phyloP scores from a whole-genome alignment of 2,113 vertebrate genomes.

The Ranitomeya variabilis region DNA sequence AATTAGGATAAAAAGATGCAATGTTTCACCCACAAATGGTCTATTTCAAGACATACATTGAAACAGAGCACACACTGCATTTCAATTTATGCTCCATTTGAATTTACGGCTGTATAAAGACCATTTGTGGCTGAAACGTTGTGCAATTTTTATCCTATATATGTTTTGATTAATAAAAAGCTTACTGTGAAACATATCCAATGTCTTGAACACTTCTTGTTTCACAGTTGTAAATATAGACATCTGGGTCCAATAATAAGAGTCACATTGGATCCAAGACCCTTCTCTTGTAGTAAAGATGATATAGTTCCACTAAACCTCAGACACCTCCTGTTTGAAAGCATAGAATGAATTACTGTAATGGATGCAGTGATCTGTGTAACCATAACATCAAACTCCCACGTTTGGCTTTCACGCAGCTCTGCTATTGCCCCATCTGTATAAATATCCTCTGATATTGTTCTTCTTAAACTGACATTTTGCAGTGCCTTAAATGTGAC shows the following conservation, averaged over 20 bases:
- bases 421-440: not conserved
- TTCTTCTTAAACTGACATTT: not conserved
- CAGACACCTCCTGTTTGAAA: constrained; percentile 2
- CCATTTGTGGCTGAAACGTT: too few relatives aligned
- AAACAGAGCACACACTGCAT: too few relatives aligned
- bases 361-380: constrained; percentile 1
- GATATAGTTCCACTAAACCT: not conserved
- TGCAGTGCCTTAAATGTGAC: not conserved
- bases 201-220: too few relatives aligned
- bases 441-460: not conserved
- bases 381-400: constrained; percentile 15
- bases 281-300: not conserved
- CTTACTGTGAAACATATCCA: too few relatives aligned
- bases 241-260: not conserved
- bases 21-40: too few relatives aligned
- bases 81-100: too few relatives aligned
- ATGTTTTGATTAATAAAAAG: too few relatives aligned
- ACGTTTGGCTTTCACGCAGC: constrained; percentile 9
- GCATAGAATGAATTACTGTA: constrained; percentile 28
- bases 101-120: too few relatives aligned
- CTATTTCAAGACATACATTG: too few relatives aligned
- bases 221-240: not conserved
- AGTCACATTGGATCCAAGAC: not conserved
- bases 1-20: too few relatives aligned
- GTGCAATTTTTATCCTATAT: too few relatives aligned